phyloP scores from a whole-genome alignment of 2,113 vertebrate species.

The Pituophis catenifer region DNA sequence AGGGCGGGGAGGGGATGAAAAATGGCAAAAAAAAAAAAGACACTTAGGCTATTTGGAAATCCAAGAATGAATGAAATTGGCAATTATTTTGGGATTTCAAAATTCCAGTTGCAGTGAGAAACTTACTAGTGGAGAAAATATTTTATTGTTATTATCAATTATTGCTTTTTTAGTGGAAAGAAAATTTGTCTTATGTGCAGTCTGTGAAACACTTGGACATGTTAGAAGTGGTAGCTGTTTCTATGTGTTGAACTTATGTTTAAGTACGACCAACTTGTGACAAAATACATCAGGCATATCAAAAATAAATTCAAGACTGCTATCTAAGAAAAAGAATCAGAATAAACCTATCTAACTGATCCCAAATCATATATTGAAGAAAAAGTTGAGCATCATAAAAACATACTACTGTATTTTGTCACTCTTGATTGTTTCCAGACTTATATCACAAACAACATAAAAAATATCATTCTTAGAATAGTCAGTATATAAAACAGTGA shows the following conservation, averaged over 20 bases:
- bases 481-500: not conserved
- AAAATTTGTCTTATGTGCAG: not conserved
- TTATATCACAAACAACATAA: not conserved
- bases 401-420: not conserved
- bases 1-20: not conserved
- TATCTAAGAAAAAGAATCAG: not conserved
- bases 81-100: not conserved
- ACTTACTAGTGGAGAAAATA: not conserved
- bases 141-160: not conserved
- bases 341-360: not conserved
- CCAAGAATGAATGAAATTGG: not conserved
- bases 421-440: not conserved
- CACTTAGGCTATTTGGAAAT: not conserved
- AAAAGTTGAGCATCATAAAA: not conserved
- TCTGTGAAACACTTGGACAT: not conserved
- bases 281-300: not conserved
- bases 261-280: not conserved
- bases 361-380: not conserved
- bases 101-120: not conserved
- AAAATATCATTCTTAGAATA: not conserved
- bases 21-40: not conserved
- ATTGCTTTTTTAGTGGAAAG: not conserved
- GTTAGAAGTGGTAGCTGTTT: not conserved
- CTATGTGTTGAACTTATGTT: not conserved
- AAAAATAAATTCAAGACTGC: not conserved